Base-by-base conservation (phyloP, 2,888 invertebrate species). In the Geotrupes spiniger region DNA sequence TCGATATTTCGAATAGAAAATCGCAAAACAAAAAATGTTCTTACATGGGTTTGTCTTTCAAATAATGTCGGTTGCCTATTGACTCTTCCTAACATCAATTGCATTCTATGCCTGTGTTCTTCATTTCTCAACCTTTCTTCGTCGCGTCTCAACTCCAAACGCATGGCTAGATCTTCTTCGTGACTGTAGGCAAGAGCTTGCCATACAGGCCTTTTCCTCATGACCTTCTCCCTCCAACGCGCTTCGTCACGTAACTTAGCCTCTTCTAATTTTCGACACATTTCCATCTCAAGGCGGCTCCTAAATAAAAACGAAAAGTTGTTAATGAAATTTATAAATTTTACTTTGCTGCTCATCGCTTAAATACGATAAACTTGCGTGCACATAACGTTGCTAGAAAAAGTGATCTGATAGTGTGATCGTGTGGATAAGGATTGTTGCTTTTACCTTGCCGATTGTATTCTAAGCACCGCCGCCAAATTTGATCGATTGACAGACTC, bases 131-230 rank as follows among this genome's bases (percentile, higher is more conserved):
- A 77, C 58, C 80, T 74, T 49, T 85, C 86, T 65, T 86, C 86
- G 41, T 84, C 84, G 16, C 81, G 78, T 6, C 85, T 74, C 29
- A 84, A 77, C 61, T 83, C 82, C 6, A 84, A 73, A 31, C 85
- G 74, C 74, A 84, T 79, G 10, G 81, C 82, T 43, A 86, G 77
- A 62, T 86, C 86, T 66, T 82, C 82, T 63, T 82, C 82, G 51
- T 83, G 80, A 56, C 80, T 81, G 65, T 80, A 81, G 58, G 77
- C 81, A 12, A 86, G 73, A 25, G 82, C 75, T 66, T 81, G 80
- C 86, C 86, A 87, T n/a, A 84, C 83, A 1, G 86, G 85, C 61
- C 82, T 82, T 15, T 75, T 74, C 11, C 85, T 74, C 37, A 84
- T 73, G 33, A 83, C 63, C 31, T 81, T 78, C 60, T 84, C 82